Conservation (phyloP, 2,113 vertebrate species). For the Gnathonemus echidnorhynchus region DNA sequence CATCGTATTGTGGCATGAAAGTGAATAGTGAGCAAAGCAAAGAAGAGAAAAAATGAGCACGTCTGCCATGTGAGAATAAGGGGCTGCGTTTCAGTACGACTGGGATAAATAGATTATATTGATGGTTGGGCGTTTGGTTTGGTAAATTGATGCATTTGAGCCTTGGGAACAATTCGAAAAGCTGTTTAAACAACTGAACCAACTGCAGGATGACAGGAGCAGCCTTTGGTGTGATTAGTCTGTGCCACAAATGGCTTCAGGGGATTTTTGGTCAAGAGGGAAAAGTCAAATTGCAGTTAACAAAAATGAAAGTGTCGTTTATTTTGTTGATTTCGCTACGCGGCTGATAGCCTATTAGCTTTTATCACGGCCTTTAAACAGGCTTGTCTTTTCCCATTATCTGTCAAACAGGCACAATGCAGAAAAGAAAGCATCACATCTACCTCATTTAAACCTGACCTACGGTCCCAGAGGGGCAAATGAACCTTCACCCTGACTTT, state of each 20-base stretch:
- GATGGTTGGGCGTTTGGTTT: slow-evolving; percentile 9
- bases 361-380: background rate
- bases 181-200: slow-evolving; percentile 13
- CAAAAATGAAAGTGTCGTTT: slow-evolving; percentile 12
- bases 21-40: background rate
- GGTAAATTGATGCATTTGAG: background rate
- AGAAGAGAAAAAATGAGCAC: background rate
- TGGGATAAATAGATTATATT: slow-evolving; percentile 11
- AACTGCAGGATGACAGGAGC: background rate
- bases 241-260: background rate
- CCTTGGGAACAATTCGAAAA: background rate
- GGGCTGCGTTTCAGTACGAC: background rate
- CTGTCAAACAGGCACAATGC: background rate
- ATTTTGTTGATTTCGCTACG: background rate
- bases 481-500: background rate
- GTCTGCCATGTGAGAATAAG: background rate
- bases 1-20: background rate
- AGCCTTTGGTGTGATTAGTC: slow-evolving; percentile 2
- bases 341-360: background rate
- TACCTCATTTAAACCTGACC: background rate
- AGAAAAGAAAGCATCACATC: background rate
- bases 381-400: slow-evolving; percentile 1
- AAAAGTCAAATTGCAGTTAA: background rate
- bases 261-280: background rate
- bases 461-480: background rate